Base-by-base conservation (phyloP, 2,888 invertebrate genomes). In the Scaptomyza polygonia region DNA sequence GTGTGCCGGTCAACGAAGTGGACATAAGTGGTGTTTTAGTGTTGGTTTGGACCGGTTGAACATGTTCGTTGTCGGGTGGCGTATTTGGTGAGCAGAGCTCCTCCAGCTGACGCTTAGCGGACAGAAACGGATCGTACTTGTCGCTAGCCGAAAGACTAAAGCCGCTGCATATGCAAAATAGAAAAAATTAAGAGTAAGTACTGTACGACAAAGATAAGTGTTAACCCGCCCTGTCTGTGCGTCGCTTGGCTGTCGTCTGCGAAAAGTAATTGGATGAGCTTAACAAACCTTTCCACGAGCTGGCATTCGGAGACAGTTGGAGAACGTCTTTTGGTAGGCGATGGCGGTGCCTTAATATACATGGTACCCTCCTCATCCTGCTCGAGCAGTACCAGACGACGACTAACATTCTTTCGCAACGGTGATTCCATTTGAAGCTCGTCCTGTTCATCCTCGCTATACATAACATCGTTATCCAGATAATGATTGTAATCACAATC, bases 71-170 rank as follows among this genome's bases (percentile, higher is more conserved):
- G 91, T 58, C 80, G 59, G 77, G 92, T 91, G 79, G 87, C 57
- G 94, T 94, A 44, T 49, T 72, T 62, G 82, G 94, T 52, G 95
- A 94, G 92, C 96, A 94, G 34, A 97, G 93, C 89, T 96, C 96
- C 92, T 95, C 95, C 92, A 96, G 94, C 92, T 97, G 96, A 73
- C 95, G 94, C 92, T 96, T 96, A 48, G 96, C 96, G 76, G 95
- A 94, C 77, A 94, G 92, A 91, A 96, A 96, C 52, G 96, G 96
- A 91, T 96, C 95, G 92, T 96, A 96, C 44, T 89, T 90, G 64
- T 89, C 90, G 71, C 89, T 87, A 30, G 83, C 89, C 71, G 73
- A 77, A 32, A 88, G 84, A 32, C 88, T 91, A 67, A 54, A 30
- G 53, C 74, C 74, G 67, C 74, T 74, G 52, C 7, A 6, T 40